Percentiles rank a stretch among this genome's conserved stretches.
These are phyloP conservation scores for Nycticebus coucang DNA, from an alignment of 2,113 vertebrate species.

Conservation along the genomic window DNA sequence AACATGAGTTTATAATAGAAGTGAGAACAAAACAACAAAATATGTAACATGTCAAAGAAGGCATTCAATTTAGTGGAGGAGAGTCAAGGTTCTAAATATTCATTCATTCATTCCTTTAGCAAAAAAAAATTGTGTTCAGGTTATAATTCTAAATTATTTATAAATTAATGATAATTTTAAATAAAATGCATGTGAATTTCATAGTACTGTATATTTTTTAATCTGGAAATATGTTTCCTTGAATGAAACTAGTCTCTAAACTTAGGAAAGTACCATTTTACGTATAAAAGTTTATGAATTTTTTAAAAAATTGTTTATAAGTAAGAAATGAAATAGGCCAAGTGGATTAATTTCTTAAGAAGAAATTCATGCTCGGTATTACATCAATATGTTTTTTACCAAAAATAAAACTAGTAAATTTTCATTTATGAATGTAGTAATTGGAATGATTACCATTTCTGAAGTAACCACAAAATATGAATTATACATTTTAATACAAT, in stretches of 20 bases:
- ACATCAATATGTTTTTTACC: neutral
- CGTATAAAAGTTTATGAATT: neutral
- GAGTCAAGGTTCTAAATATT: neutral
- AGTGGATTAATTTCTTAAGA: neutral
- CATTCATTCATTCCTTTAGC: neutral
- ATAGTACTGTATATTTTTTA: neutral
- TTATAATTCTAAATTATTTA: neutral
- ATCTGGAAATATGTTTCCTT: conserved; percentile 16
- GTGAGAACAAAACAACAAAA: conserved; percentile 7
- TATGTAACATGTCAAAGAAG: neutral
- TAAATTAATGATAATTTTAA: conserved; percentile 24
- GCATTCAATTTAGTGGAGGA: neutral
- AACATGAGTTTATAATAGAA: conserved; percentile 12
- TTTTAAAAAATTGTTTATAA: neutral
- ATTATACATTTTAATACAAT: neutral
- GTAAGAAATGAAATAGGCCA: neutral
- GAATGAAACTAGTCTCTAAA: neutral
- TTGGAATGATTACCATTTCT: neutral
- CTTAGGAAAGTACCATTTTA: neutral
- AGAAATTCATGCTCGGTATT: neutral
- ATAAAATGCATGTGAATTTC: neutral
- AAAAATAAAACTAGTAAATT: conserved; percentile 21
- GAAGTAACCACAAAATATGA: neutral
- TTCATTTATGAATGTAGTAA: neutral
- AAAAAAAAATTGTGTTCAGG: neutral